These are phyloP conservation scores for Sebastes taczanowskii DNA, from an alignment of 2,797 vertebrate genomes.

Conservation along the genomic window DNA sequence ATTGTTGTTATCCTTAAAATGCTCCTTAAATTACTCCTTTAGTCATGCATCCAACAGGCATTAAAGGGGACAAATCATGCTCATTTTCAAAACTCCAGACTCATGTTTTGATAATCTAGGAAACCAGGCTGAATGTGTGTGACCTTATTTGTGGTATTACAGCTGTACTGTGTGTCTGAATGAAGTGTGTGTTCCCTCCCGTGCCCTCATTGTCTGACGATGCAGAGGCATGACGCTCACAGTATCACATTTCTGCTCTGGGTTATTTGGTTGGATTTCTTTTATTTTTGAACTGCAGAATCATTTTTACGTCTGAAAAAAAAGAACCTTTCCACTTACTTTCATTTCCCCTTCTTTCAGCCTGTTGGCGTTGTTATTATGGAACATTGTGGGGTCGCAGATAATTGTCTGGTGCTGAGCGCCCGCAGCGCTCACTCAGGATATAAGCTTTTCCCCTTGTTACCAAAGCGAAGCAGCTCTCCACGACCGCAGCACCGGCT, in stretches of 20 bases:
- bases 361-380: conserved; percentile 62
- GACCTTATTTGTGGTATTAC: neutral
- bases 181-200: conserved; percentile 51
- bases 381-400: conserved; percentile 68
- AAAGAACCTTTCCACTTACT: conserved; percentile 51
- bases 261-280: conserved; percentile 43
- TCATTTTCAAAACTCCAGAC: conserved; percentile 22
- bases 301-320: conserved; percentile 40
- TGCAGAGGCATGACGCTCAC: conserved; percentile 23
- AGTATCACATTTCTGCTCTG: conserved; percentile 54
- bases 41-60: neutral
- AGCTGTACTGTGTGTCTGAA: conserved; percentile 4
- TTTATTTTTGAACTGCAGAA: conserved; percentile 57
- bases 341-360: conserved; percentile 54
- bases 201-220: conserved; percentile 57
- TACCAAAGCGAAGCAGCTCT: conserved; percentile 49
- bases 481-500: conserved; percentile 48
- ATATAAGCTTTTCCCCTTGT: conserved; percentile 66
- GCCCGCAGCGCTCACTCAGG: conserved; percentile 47
- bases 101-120: neutral
- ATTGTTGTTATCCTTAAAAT: neutral
- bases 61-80: too few relatives aligned
- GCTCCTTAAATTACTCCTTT: too few relatives aligned
- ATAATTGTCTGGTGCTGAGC: conserved; percentile 62
- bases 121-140: neutral